These are phyloP conservation scores for Eupithecia centaureata DNA, from an alignment of 2,888 invertebrate species.

Conservation along the genomic window DNA sequence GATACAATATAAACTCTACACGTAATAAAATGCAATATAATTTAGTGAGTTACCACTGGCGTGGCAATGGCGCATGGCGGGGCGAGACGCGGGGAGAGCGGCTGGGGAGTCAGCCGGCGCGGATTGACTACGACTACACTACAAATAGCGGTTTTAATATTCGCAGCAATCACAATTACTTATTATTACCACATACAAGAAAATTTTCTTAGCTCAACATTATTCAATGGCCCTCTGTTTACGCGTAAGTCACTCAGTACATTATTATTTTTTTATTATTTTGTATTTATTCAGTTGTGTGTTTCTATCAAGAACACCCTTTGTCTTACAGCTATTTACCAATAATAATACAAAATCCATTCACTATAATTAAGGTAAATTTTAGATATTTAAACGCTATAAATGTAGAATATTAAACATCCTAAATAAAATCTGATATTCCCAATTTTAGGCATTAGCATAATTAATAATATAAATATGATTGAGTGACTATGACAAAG, in stretches of 20 bases:
- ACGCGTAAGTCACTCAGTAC: conserved; percentile 84
- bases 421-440: conserved; percentile 85
- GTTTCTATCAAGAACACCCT: conserved; percentile 80
- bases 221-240: conserved; percentile 84
- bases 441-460: conserved; percentile 83
- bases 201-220: conserved; percentile 82
- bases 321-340: conserved; percentile 82
- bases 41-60: conserved; percentile 52
- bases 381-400: conserved; percentile 84
- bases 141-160: conserved; percentile 81
- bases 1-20: conserved; percentile 59
- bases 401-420: conserved; percentile 84
- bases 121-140: conserved; percentile 45
- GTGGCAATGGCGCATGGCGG: conserved; percentile 32
- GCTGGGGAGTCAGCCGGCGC: neutral
- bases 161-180: conserved; percentile 82
- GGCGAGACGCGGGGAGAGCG: conserved; percentile 13
- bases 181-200: conserved; percentile 81
- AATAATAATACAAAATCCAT: conserved; percentile 83
- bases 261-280: conserved; percentile 68
- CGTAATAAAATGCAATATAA: conserved; percentile 64
- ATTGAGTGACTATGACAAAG: conserved; percentile 82
- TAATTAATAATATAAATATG: conserved; percentile 81
- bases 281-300: conserved; percentile 81
- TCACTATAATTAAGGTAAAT: conserved; percentile 84